Evolutionary conservation across 1,140 invertebrate genomes (phyloP).

Genomic region (Mercenaria mercenaria): DNA sequence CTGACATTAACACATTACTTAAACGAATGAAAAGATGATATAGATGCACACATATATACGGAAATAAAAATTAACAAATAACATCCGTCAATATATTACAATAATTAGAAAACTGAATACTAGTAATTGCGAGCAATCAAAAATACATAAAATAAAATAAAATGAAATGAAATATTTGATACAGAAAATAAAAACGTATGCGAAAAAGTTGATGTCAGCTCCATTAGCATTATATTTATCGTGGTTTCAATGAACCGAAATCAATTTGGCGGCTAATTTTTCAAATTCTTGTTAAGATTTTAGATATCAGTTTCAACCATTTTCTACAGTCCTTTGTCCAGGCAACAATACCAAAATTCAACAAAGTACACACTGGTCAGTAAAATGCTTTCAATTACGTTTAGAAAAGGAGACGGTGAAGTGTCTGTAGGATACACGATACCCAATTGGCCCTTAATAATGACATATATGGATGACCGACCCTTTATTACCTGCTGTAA

Average conservation of each 20-base stretch:
- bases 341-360: constrained; percentile 39
- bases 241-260: constrained; percentile 28
- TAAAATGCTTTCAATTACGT: constrained; percentile 56
- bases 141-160: no score
- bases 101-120: no score
- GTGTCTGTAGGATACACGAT: constrained; percentile 14
- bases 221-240: not conserved
- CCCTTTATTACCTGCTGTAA: constrained; percentile 30
- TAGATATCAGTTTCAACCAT: constrained; percentile 40
- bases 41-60: no score
- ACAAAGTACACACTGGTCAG: constrained; percentile 24
- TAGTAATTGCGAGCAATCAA: no score
- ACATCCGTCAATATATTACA: no score
- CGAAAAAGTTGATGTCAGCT: not conserved
- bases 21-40: no score
- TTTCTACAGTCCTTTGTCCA: constrained; percentile 5
- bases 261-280: constrained; percentile 54
- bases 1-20: no score
- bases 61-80: no score
- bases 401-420: constrained; percentile 16
- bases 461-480: constrained; percentile 56
- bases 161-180: no score
- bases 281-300: constrained; percentile 55
- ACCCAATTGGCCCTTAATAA: constrained; percentile 33
- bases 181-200: no score